phyloP scores from a whole-genome alignment of 2,113 vertebrate genomes.

The Actenoides lindsayi region DNA sequence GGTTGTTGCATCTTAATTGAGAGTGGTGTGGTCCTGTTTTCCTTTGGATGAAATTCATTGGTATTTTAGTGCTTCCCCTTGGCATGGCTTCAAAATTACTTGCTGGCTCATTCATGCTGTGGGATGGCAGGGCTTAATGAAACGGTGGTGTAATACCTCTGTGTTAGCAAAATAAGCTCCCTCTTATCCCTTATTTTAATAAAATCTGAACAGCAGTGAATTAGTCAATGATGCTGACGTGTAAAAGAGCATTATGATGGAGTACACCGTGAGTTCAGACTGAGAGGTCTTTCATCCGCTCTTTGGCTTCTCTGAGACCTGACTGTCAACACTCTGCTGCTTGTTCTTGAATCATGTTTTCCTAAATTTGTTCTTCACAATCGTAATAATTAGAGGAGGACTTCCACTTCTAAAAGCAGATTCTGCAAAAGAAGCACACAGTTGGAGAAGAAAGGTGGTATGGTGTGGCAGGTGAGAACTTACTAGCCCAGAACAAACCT shows the following conservation, averaged over 20 bases:
- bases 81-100: not conserved
- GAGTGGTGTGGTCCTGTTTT: not conserved
- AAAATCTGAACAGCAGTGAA: not conserved
- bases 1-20: not conserved
- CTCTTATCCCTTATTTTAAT: not conserved
- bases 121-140: not conserved
- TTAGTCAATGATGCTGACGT: not conserved
- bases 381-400: not conserved
- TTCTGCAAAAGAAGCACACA: not conserved
- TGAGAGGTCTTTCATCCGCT: not conserved
- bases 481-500: not conserved
- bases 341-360: not conserved
- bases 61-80: not conserved
- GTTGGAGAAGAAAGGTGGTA: not conserved
- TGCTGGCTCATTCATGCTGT: not conserved
- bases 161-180: constrained; percentile 35
- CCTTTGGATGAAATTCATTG: not conserved
- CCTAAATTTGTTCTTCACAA: not conserved
- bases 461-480: not conserved
- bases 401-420: not conserved
- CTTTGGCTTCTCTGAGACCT: not conserved
- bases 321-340: not conserved
- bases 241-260: not conserved
- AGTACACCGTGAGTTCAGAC: not conserved
- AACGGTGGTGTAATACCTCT: not conserved